Evolutionary conservation across 2,888 invertebrate species (phyloP).

Genomic region (Subacronicta megacephala): DNA sequence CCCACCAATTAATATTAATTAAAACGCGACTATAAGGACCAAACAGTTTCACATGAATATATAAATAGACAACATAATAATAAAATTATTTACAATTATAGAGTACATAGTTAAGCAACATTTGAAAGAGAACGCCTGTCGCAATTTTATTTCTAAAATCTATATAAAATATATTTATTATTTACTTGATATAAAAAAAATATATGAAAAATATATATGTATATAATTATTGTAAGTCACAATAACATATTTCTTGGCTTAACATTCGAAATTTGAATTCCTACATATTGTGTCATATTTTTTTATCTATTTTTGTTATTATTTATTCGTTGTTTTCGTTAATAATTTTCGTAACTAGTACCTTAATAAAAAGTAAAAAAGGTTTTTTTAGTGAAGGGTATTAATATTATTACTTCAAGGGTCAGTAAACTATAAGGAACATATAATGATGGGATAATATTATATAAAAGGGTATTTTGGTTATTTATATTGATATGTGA

Average conservation of each 20-base stretch:
- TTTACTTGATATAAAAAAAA: constrained; percentile 11
- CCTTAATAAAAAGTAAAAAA: constrained; percentile 6
- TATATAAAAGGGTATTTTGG: constrained; percentile 2
- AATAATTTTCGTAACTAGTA: constrained; percentile 14
- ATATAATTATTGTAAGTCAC: constrained; percentile 15
- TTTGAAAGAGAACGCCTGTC: constrained; percentile 33
- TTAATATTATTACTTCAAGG: constrained; percentile 14
- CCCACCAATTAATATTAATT: constrained; percentile 66
- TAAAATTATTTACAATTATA: constrained; percentile 54
- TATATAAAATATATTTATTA: constrained; percentile 8
- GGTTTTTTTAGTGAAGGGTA: constrained; percentile 14
- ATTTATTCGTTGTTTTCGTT: constrained; percentile 29
- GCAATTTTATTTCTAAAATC: constrained; percentile 14
- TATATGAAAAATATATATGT: constrained; percentile 6
- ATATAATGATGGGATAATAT: constrained; percentile 12
- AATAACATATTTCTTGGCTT: constrained; percentile 21
- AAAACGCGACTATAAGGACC: constrained; percentile 56
- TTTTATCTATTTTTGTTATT: constrained; percentile 30
- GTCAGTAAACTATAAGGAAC: constrained; percentile 30
- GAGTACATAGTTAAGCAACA: constrained; percentile 53
- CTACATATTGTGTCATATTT: constrained; percentile 63
- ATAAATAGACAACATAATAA: constrained; percentile 48
- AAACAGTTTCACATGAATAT: constrained; percentile 53
- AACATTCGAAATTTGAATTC: constrained; percentile 28
- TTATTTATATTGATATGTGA: constrained; percentile 34